Conservation (phyloP, 2,888 invertebrate genomes). For the Cabera pusaria region DNA sequence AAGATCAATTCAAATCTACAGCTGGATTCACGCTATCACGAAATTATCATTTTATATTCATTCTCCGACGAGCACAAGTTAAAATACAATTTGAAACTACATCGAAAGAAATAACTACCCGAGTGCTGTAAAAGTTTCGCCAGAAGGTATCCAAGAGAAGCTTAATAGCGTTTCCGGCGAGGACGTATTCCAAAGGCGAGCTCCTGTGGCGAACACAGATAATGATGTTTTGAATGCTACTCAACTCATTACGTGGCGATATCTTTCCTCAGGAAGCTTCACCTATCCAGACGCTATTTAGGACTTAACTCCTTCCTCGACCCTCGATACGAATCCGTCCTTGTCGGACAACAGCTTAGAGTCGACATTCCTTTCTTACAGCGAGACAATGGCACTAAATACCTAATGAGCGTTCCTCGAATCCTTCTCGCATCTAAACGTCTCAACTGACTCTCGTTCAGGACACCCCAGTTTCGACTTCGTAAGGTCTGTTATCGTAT, state of each 20-base stretch:
- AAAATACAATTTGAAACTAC: slow-evolving; percentile 11
- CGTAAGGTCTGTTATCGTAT: slow-evolving; percentile 44
- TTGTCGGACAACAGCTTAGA: slow-evolving; percentile 10
- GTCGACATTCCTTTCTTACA: slow-evolving; percentile 27
- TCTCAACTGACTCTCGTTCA: slow-evolving; percentile 44
- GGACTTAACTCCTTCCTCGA: slow-evolving; percentile 41
- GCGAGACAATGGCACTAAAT: slow-evolving; percentile 62
- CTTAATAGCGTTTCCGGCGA: slow-evolving; percentile 9
- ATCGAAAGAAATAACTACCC: slow-evolving; percentile 23
- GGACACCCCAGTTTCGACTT: slow-evolving; percentile 8
- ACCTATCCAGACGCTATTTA: slow-evolving; percentile 48
- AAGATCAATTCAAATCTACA: neutral
- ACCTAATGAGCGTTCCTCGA: slow-evolving; percentile 69
- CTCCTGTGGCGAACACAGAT: slow-evolving; percentile 61
- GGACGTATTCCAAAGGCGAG: slow-evolving; percentile 33
- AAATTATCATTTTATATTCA: slow-evolving; percentile 1
- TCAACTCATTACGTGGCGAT: slow-evolving; percentile 76
- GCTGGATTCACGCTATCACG: neutral
- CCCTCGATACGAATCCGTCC: slow-evolving; percentile 28
- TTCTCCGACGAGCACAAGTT: neutral
- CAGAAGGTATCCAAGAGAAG: slow-evolving; percentile 10
- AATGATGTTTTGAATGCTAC: slow-evolving; percentile 76
- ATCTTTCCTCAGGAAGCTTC: slow-evolving; percentile 69
- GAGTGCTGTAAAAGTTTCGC: slow-evolving; percentile 5
- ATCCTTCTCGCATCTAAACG: slow-evolving; percentile 48